Conservation (phyloP, 2,888 invertebrate genomes). For the Nephrotoma flavescens region DNA sequence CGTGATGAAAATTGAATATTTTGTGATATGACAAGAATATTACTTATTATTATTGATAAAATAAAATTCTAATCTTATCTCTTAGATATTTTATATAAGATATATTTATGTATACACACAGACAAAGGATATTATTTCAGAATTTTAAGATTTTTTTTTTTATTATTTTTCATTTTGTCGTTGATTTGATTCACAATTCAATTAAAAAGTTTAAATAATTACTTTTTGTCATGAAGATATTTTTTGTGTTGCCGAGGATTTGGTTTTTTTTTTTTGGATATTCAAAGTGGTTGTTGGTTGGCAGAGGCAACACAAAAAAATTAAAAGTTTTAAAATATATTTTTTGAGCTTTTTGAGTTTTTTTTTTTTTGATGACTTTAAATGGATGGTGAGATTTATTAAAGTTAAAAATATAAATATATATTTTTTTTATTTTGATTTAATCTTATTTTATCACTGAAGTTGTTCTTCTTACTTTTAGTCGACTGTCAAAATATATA, state of each 20-base stretch:
- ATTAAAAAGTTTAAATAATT: neutral
- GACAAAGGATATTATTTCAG: neutral
- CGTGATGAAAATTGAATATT: neutral
- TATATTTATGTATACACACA: neutral
- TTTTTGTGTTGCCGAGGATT: neutral
- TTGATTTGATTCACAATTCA: neutral
- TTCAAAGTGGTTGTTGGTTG: neutral
- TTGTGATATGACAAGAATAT: neutral
- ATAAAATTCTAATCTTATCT: neutral
- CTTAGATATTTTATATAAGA: neutral
- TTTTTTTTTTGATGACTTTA: neutral
- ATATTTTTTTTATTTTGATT: neutral
- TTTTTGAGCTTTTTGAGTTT: neutral
- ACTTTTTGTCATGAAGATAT: neutral
- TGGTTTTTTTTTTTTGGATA: neutral
- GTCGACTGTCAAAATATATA: neutral
- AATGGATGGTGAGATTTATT: neutral
- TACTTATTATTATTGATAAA: neutral
- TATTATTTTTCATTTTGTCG: neutral
- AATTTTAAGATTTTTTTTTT: neutral
- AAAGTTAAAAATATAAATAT: neutral
- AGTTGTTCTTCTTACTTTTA: neutral
- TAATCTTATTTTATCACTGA: neutral
- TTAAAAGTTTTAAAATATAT: no score
- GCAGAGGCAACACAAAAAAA: neutral